Conservation (phyloP, 2,113 vertebrate species). For the Caranx melampygus region DNA sequence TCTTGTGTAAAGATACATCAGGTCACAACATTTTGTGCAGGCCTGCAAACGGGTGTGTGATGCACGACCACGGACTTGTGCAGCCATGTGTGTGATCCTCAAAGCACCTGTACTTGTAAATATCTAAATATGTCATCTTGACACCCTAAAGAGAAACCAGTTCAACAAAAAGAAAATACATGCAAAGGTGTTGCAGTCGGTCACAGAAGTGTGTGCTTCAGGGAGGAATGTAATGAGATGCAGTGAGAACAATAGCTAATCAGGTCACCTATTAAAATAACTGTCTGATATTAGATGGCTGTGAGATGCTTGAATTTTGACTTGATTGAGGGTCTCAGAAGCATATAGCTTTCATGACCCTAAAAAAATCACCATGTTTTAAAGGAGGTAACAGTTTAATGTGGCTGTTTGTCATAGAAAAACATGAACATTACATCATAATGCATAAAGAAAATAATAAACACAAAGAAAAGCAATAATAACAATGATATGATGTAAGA, state of each 20-base stretch:
- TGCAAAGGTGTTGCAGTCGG: too few relatives aligned
- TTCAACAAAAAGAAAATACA: too few relatives aligned
- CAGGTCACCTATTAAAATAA: conserved; percentile 45
- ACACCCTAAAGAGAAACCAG: background rate
- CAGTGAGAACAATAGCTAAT: conserved; percentile 47
- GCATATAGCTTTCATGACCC: too few relatives aligned
- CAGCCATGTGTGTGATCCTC: conserved; percentile 1
- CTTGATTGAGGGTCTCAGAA: conserved; percentile 13
- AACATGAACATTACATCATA: too few relatives aligned
- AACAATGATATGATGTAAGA: too few relatives aligned
- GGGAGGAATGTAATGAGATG: conserved; percentile 33
- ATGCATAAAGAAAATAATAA: too few relatives aligned
- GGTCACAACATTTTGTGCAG: background rate
- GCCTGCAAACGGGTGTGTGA: background rate
- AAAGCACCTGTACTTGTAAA: background rate
- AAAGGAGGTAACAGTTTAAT: too few relatives aligned
- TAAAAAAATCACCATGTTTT: too few relatives aligned
- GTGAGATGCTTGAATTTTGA: background rate
- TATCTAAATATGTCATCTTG: background rate
- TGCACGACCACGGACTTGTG: background rate
- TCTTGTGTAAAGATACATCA: conserved; percentile 28
- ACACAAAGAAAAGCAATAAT: too few relatives aligned
- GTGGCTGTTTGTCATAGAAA: too few relatives aligned
- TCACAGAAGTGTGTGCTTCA: background rate
- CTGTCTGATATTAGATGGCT: conserved; percentile 8